Conservation (phyloP, 2,113 vertebrate species). For the Rhipidura dahli region DNA sequence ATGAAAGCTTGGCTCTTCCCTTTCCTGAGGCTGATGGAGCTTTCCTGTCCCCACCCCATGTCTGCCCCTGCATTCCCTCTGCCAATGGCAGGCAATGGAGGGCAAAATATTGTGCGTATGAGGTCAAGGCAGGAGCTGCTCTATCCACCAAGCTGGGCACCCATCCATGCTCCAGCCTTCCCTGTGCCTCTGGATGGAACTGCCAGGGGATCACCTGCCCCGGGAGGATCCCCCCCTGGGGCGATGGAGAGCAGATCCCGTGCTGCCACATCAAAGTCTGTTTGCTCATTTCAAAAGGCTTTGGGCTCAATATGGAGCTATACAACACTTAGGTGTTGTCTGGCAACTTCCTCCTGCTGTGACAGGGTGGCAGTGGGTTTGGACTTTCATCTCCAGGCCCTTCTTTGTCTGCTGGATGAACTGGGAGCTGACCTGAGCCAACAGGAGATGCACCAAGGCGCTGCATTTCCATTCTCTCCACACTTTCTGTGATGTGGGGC, state of each 20-base stretch:
- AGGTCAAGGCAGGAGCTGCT: background rate
- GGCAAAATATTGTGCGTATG: fast-evolving
- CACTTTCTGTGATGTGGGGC: background rate
- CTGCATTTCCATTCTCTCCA: background rate
- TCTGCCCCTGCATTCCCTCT: background rate
- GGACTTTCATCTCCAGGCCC: background rate
- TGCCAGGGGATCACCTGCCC: background rate
- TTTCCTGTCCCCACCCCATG: background rate
- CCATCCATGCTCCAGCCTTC: background rate
- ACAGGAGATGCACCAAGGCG: fast-evolving
- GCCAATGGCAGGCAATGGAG: fast-evolving
- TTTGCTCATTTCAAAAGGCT: conserved; percentile 36
- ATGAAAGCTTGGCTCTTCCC: background rate
- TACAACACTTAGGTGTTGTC: conserved; percentile 30
- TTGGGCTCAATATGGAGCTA: background rate
- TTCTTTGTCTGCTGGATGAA: background rate
- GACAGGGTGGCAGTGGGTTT: background rate
- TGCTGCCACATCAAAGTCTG: conserved; percentile 8
- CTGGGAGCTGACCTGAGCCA: background rate
- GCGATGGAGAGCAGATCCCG: background rate
- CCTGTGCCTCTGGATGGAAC: fast-evolving
- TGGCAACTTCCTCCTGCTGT: conserved; percentile 4
- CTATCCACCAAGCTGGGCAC: background rate
- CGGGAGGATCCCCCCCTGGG: background rate
- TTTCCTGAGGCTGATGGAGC: background rate